Percentiles rank a stretch among this genome's conserved stretches.
phyloP scores from a whole-genome alignment of 2,888 invertebrate genomes.

The Maniola hyperantus region DNA sequence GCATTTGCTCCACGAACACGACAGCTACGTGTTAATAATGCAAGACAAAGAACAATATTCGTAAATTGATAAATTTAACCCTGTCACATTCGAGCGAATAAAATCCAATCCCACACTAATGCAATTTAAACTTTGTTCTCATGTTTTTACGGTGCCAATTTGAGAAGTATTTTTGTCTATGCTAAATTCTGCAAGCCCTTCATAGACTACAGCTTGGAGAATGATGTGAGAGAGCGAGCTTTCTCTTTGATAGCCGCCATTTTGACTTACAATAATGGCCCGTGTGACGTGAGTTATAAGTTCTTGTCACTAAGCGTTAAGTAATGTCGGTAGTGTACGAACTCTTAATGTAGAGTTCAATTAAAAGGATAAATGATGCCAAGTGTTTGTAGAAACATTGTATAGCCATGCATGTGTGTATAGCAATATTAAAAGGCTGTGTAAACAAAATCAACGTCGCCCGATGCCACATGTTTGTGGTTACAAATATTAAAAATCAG shows the following conservation, averaged over 20 bases:
- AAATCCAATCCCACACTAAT: conserved; percentile 44
- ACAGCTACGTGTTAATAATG: conserved; percentile 73
- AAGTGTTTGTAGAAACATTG: conserved; percentile 28
- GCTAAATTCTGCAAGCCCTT: conserved; percentile 59
- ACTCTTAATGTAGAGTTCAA: conserved; percentile 64
- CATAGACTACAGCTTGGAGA: conserved; percentile 72
- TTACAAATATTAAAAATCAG: too few relatives aligned
- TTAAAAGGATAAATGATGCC: conserved; percentile 54
- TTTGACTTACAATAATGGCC: conserved; percentile 78
- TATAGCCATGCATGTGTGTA: neutral
- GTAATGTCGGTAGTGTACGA: conserved; percentile 67
- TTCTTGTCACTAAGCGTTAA: conserved; percentile 70
- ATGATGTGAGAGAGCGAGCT: conserved; percentile 78
- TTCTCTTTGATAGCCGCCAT: conserved; percentile 81
- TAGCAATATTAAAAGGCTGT: neutral
- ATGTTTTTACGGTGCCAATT: conserved; percentile 46
- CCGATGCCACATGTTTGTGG: too few relatives aligned
- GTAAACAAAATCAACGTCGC: too few relatives aligned
- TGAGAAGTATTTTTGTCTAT: conserved; percentile 43
- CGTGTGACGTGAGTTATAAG: conserved; percentile 72
- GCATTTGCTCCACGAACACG: conserved; percentile 54
- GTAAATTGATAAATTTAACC: conserved; percentile 75
- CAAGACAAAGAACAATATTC: conserved; percentile 69
- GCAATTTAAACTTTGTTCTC: conserved; percentile 42
- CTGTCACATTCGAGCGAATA: conserved; percentile 60